Conservation (phyloP, 2,113 vertebrate species). For the Gobiocypris rarus region DNA sequence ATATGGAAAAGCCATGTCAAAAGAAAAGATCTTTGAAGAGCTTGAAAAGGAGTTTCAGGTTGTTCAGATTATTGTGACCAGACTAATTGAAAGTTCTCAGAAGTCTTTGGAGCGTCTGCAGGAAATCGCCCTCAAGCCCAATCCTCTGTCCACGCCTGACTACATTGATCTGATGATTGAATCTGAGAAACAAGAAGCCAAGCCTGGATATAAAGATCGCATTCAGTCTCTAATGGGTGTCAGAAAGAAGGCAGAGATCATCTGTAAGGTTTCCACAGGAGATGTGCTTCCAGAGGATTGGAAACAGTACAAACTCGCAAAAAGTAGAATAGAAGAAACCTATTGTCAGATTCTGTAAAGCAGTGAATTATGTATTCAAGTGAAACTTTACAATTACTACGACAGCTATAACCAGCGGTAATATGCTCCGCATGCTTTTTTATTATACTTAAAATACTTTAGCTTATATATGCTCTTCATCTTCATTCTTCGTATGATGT, state of each 20-base stretch:
- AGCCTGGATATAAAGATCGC: not conserved
- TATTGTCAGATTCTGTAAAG: not conserved
- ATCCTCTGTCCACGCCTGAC: no score
- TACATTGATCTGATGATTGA: not conserved
- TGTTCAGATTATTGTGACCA: no score
- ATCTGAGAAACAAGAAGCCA: not conserved
- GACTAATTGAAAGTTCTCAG: no score
- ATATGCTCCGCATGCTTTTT: no score
- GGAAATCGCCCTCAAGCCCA: no score
- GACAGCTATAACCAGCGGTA: no score
- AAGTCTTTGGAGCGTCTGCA: no score
- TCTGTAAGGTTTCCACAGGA: not conserved
- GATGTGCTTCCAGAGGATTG: not conserved
- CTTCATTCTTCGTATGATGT: no score
- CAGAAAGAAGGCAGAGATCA: not conserved
- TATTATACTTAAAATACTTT: no score
- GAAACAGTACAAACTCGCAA: not conserved
- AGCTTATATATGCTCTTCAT: no score
- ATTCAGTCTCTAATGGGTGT: not conserved
- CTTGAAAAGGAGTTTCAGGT: not conserved
- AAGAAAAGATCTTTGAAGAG: not conserved
- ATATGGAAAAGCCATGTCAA: not conserved
- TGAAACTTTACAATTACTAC: no score
- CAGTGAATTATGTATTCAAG: no score
- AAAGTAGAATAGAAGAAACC: rapidly evolving